Conservation (phyloP, 1,140 invertebrate species). For the Phymorhynchus buccinoides region DNA sequence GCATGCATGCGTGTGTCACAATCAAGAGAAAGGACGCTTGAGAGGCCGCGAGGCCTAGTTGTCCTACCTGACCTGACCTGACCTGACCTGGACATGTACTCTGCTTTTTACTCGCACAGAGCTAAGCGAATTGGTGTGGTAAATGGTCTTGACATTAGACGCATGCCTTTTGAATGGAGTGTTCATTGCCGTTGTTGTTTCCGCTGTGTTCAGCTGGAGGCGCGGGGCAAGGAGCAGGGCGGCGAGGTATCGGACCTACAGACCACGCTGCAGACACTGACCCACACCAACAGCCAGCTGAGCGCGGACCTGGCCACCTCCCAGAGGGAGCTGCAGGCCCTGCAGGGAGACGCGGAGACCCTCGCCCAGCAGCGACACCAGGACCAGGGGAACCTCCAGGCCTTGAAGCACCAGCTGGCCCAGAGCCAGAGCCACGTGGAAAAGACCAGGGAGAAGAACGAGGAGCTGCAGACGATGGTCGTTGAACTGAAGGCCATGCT, state of each 20-base stretch:
- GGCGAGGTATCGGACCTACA: slow-evolving; percentile 7
- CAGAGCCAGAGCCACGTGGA: slow-evolving; percentile 21
- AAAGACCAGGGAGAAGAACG: slow-evolving; percentile 15
- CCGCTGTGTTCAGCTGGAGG: slow-evolving; percentile 21
- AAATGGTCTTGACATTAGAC: not conserved
- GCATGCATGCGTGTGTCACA: too few species aligned
- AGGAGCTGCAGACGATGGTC: slow-evolving; percentile 39
- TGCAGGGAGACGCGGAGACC: slow-evolving; percentile 13
- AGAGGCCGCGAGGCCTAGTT: too few species aligned
- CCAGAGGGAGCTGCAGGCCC: slow-evolving; percentile 10
- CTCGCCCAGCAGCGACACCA: slow-evolving; percentile 23
- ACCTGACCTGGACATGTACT: too few species aligned
- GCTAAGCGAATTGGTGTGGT: too few species aligned
- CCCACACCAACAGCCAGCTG: not conserved
- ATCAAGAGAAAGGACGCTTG: too few species aligned
- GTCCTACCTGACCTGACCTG: too few species aligned
- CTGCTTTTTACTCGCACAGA: too few species aligned
- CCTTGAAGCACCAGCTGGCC: slow-evolving; percentile 31
- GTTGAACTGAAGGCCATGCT: slow-evolving; percentile 50
- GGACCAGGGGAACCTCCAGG: slow-evolving; percentile 20
- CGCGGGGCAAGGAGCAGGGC: slow-evolving; percentile 17
- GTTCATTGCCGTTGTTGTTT: too few species aligned
- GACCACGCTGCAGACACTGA: slow-evolving; percentile 34
- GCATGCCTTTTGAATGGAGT: not conserved
- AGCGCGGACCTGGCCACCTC: not conserved